Percentiles rank a stretch among this genome's conserved stretches.
Conservation (phyloP, 2,797 vertebrate species). For the Acestrorhynchus altus region DNA sequence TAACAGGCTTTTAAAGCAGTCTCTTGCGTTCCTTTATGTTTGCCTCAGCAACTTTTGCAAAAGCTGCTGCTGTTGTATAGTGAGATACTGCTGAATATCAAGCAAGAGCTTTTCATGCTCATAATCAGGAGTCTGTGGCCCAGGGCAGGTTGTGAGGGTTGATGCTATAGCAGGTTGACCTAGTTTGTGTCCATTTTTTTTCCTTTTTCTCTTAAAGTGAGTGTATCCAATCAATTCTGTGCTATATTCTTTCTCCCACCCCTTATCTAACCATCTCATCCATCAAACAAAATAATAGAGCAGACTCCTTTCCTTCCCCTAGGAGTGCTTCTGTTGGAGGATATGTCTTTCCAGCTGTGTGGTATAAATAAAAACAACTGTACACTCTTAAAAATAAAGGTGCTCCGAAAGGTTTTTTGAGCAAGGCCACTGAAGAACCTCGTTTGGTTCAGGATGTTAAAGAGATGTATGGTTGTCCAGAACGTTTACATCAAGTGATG, state of each 20-base stretch:
- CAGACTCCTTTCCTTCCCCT: not conserved
- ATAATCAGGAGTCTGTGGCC: conserved; percentile 10
- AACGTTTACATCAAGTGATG: no score
- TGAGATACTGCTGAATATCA: conserved; percentile 32
- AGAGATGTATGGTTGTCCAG: no score
- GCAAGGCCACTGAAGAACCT: no score
- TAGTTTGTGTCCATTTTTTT: conserved; percentile 18
- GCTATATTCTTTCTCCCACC: not conserved
- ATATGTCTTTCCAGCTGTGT: not conserved
- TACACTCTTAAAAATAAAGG: no score
- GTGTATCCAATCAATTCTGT: conserved; percentile 23
- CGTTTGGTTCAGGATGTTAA: no score
- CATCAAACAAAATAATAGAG: conserved; percentile 14
- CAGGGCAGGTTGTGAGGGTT: conserved; percentile 19
- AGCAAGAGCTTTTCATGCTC: conserved; percentile 18
- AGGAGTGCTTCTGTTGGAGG: not conserved
- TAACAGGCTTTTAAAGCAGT: not conserved
- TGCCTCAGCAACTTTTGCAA: conserved; percentile 44
- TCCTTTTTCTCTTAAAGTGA: not conserved
- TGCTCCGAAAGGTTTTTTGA: no score
- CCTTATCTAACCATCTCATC: conserved; percentile 17
- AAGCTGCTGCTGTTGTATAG: conserved; percentile 8
- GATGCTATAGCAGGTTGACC: conserved; percentile 26
- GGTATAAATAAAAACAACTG: not conserved
- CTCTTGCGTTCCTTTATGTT: conserved; percentile 32